These are phyloP conservation scores for Lithophane semibrunnea DNA, from an alignment of 2,888 invertebrate genomes.

Conservation along the genomic window DNA sequence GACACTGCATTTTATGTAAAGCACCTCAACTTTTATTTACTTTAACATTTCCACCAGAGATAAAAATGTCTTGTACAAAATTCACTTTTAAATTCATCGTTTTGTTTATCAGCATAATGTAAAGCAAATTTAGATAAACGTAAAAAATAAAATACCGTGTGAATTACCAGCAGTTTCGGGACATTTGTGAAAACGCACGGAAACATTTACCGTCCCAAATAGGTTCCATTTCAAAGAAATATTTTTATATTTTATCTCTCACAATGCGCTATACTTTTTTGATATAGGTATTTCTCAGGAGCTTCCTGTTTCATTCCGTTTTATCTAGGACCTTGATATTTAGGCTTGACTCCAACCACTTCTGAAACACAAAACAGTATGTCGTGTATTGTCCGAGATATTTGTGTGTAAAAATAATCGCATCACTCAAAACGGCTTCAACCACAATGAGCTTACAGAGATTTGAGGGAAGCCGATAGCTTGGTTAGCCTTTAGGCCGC, in stretches of 20 bases:
- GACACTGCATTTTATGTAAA: constrained; percentile 46
- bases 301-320: constrained; percentile 36
- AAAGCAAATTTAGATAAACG: constrained; percentile 22
- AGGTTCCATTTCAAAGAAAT: constrained; percentile 41
- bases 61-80: constrained; percentile 21
- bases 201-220: constrained; percentile 53
- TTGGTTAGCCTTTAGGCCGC: constrained; percentile 20
- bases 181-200: constrained; percentile 59
- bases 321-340: constrained; percentile 34
- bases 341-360: constrained; percentile 3
- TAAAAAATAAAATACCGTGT: constrained; percentile 27
- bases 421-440: constrained; percentile 28
- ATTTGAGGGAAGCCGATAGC: constrained; percentile 21
- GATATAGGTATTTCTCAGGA: constrained; percentile 37
- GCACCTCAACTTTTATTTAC: constrained; percentile 23
- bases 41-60: constrained; percentile 12
- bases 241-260: constrained; percentile 39
- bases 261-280: constrained; percentile 27
- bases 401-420: constrained; percentile 33
- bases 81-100: neutral
- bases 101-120: constrained; percentile 3
- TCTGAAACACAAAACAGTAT: constrained; percentile 16
- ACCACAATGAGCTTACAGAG: constrained; percentile 43
- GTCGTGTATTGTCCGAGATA: constrained; percentile 1
- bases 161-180: constrained; percentile 45